Base-by-base conservation (phyloP, 2,113 vertebrate species). In the Myodes glareolus region DNA sequence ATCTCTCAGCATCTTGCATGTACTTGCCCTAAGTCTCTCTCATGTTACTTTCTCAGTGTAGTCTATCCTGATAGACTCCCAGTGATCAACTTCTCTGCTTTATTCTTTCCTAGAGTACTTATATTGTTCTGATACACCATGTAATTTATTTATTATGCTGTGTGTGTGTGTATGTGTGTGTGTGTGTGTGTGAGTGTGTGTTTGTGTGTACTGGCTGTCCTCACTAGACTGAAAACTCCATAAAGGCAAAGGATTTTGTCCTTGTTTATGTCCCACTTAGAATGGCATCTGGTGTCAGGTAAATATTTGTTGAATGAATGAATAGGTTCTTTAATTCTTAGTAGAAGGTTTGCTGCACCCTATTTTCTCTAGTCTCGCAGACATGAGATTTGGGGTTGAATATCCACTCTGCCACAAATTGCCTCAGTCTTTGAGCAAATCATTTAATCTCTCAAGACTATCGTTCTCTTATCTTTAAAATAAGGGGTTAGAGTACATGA, bases 401-500 rank as follows among this genome's bases (percentile, higher is more conserved):
- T 96, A 96, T 93, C 33, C 77, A 93, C 76, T 92, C n/a, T 97
- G 82, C 94, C 95, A 97, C 97, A 97, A 91, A 97, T 96, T 96
- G 63, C 91, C 58, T 94, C 86, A 82, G 77, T 96, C 93, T 97
- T 92, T 96, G 89, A 96, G 92, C 86, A 97, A 96, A 97, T 97
- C 89, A 91, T 95, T 97, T 96, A 97, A 96, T 97, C 55, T 89
- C 47, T 94, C 42, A 80, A 93, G 67, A 95, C 93, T 21, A 0
- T 90, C 78, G 94, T 96, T 96, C 91, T 95, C 95, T 97, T 97
- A 95, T 96, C 91, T 98, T 94, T 97, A 96, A 96, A 97, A 97
- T 97, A 95, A 96, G 89, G 68, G 96, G 93, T 98, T 98, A 90
- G 91, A 87, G 87, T 97, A 94, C 94, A 96, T 96, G 94, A 97